Evolutionary conservation across 1,140 invertebrate species (phyloP).

Genomic region (Periplaneta americana): DNA sequence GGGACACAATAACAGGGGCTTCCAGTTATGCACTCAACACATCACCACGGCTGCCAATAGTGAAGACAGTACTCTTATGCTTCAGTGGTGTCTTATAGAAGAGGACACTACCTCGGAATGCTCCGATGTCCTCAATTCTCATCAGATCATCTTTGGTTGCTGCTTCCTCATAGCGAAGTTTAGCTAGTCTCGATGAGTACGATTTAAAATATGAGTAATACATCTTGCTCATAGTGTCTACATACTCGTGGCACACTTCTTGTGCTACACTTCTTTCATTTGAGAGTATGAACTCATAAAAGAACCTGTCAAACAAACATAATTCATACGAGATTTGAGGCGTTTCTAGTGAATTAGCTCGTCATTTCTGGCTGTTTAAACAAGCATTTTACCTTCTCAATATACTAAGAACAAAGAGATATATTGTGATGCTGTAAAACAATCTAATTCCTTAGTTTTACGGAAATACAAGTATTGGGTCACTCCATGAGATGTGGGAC

Average conservation of each 20-base stretch:
- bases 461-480: too few relatives aligned
- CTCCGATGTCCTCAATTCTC: slow-evolving; percentile 87
- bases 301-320: slow-evolving; percentile 59
- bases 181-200: slow-evolving; percentile 83
- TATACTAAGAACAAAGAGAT: too few relatives aligned
- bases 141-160: slow-evolving; percentile 89
- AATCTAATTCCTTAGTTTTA: too few relatives aligned
- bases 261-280: slow-evolving; percentile 93
- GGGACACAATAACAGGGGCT: slow-evolving; percentile 94
- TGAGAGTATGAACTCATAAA: slow-evolving; percentile 93
- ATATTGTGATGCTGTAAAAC: too few relatives aligned
- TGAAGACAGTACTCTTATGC: slow-evolving; percentile 80
- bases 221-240: slow-evolving; percentile 97
- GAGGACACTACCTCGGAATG: slow-evolving; percentile 48
- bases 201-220: slow-evolving; percentile 99
- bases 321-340: too few relatives aligned
- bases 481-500: too few relatives aligned
- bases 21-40: slow-evolving; percentile 88
- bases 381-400: too few relatives aligned
- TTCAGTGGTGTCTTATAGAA: slow-evolving; percentile 70
- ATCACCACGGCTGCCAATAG: slow-evolving; percentile 86
- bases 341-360: too few relatives aligned
- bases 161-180: slow-evolving; percentile 76
- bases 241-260: slow-evolving; percentile 94
- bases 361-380: too few relatives aligned